Evolutionary conservation across 1,140 invertebrate genomes (phyloP).

Genomic region (Leptinotarsa lineolata): DNA sequence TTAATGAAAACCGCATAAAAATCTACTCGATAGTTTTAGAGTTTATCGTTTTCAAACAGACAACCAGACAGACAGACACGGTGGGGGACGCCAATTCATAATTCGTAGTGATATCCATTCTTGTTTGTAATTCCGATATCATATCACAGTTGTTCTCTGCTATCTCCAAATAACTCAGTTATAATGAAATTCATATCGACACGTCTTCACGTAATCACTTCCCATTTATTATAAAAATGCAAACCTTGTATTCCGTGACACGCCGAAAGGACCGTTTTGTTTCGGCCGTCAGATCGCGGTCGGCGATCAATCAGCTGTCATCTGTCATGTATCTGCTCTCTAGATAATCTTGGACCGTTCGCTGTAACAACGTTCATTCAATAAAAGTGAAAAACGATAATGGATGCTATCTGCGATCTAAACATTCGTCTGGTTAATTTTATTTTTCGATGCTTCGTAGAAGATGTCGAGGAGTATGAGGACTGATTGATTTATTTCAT

Average conservation of each 20-base stretch:
- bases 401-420: slow-evolving; percentile 3
- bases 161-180: too few relatives aligned
- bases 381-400: slow-evolving; percentile 6
- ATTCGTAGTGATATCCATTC: too few relatives aligned
- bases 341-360: neutral
- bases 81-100: too few relatives aligned
- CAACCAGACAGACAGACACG: too few relatives aligned
- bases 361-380: neutral
- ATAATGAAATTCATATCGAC: too few relatives aligned
- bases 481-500: too few relatives aligned
- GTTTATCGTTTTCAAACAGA: too few relatives aligned
- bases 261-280: neutral
- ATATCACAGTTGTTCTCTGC: too few relatives aligned
- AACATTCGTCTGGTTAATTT: neutral
- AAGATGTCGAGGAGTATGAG: too few relatives aligned
- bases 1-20: too few relatives aligned
- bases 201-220: neutral
- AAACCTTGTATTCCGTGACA: neutral
- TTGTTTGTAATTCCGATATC: too few relatives aligned
- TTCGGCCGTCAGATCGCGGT: neutral
- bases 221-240: neutral
- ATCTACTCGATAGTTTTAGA: too few relatives aligned
- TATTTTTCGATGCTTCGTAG: neutral
- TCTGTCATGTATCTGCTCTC: neutral
- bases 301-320: neutral